A percentile compares a stretch with the other conserved stretches of the same genome.
Evolutionary conservation across 2,888 invertebrate genomes (phyloP).

Genomic region (Lycia hirtaria): DNA sequence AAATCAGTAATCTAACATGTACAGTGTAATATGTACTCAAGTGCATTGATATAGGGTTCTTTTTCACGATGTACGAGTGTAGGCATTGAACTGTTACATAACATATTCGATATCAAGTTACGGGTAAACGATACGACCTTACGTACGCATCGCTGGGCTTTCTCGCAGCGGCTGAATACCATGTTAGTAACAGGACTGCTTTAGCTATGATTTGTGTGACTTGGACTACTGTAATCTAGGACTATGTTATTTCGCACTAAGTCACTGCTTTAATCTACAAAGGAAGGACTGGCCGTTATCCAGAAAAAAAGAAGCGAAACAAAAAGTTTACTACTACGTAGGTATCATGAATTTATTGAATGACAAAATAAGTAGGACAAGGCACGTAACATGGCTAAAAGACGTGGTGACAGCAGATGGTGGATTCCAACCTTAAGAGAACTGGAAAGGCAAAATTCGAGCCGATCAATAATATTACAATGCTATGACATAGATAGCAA

Average conservation of each 20-base stretch:
- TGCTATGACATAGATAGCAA: too few species aligned
- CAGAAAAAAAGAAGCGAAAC: too few species aligned
- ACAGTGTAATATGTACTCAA: conserved; percentile 50
- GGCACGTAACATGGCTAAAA: too few species aligned
- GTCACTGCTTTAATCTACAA: too few species aligned
- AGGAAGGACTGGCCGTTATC: too few species aligned
- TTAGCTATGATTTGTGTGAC: conserved; percentile 17
- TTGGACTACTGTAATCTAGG: neutral
- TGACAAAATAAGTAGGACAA: too few species aligned
- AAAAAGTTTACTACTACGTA: too few species aligned
- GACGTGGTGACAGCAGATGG: too few species aligned
- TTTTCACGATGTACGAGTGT: conserved; percentile 54
- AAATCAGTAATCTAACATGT: conserved; percentile 46
- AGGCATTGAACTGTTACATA: conserved; percentile 68
- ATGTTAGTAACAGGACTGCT: conserved; percentile 31
- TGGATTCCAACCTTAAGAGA: too few species aligned
- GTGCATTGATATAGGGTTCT: conserved; percentile 49
- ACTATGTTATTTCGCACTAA: neutral
- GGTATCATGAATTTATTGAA: too few species aligned
- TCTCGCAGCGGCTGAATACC: conserved; percentile 53
- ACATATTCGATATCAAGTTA: conserved; percentile 71
- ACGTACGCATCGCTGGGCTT: conserved; percentile 69
- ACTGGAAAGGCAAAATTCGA: too few species aligned
- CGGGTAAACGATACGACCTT: conserved; percentile 77
- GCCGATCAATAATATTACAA: too few species aligned